Percentiles rank a stretch among this genome's conserved stretches.
phyloP scores from a whole-genome alignment of 2,797 vertebrate genomes.

The Myotis planiceps region DNA sequence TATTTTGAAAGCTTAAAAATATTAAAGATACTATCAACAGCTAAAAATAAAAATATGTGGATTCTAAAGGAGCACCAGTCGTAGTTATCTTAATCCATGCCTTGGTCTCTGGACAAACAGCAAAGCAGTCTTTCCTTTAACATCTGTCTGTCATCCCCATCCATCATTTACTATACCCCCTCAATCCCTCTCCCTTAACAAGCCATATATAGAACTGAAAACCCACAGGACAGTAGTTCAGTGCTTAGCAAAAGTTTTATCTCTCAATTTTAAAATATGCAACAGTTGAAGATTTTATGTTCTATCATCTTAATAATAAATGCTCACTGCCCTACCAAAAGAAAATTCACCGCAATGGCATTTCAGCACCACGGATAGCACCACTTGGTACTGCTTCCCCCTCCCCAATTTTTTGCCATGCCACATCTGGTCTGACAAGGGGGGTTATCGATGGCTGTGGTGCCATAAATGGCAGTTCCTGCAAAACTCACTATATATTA shows the following conservation, averaged over 20 bases:
- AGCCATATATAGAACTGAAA: background rate
- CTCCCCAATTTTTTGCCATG: background rate
- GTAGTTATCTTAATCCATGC: slow-evolving; percentile 15
- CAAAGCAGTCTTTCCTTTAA: background rate
- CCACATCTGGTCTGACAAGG: background rate
- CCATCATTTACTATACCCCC: background rate
- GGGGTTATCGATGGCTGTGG: background rate
- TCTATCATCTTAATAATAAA: background rate
- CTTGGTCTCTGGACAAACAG: background rate
- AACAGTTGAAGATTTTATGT: background rate
- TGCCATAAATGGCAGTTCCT: background rate
- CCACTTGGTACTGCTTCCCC: fast-evolving
- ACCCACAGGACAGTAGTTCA: background rate
- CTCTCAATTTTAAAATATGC: background rate
- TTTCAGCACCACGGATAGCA: slow-evolving; percentile 57
- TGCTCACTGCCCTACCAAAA: background rate
- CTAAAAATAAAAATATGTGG: background rate
- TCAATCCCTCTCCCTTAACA: background rate
- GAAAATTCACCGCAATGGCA: background rate
- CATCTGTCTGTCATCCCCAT: background rate
- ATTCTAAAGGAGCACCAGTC: background rate
- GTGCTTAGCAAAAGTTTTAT: background rate
- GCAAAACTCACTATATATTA: background rate
- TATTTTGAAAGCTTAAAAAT: background rate
- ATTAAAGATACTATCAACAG: background rate